Evolutionary conservation across 2,797 vertebrate species (phyloP), one percentile per base, ranked within the genome.

Genomic region (Poeciliopsis paucimaculata): DNA sequence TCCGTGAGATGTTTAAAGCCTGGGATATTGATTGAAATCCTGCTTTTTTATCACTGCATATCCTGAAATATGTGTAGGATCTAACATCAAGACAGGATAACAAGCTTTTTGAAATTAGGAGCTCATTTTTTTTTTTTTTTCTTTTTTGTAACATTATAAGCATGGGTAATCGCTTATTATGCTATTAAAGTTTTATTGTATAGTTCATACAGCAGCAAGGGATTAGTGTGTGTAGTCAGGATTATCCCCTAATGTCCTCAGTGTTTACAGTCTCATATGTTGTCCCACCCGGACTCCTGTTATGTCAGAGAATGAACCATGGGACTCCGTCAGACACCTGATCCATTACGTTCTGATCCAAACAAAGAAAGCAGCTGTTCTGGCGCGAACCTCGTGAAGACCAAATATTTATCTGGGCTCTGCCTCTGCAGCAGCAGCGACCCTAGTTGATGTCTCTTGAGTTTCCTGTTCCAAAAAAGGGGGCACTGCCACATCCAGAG

Each of bases 241-340:
- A 62, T 78, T 41, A 46, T 57, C 73, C 73, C 49, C 28, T 23
- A 13, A 66, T n/a, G 77, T 80, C 51, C 26, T 83, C 62, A 0
- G 0, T 83, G 88, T 91, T 90, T 89, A 80, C 74, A 16, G 77
- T 78, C 39, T 91, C 70, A 68, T 16, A 82, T 88, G 55, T 89
- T 90, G 43, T 68, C 77, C 77, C 43, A 1, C 41, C 39, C 31
- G 31, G 12, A 39, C 45, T 76, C 83, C 85, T 82, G 82, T 87
- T 83, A 36, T 80, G 81, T 78, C 15, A 0, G 76, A 77, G 79
- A 76, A 80, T 79, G 82, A 68, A 60, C 57, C 71, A n/a, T 0
- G 26, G 39, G 71, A 51, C 75, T 71, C 77, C 76, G 55, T 81
- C 77, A 23, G 88, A 80, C 76, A 80, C 73, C 55, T 0, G 70